Conservation (phyloP, 2,888 invertebrate species). For the Himalopsyche japonica region DNA sequence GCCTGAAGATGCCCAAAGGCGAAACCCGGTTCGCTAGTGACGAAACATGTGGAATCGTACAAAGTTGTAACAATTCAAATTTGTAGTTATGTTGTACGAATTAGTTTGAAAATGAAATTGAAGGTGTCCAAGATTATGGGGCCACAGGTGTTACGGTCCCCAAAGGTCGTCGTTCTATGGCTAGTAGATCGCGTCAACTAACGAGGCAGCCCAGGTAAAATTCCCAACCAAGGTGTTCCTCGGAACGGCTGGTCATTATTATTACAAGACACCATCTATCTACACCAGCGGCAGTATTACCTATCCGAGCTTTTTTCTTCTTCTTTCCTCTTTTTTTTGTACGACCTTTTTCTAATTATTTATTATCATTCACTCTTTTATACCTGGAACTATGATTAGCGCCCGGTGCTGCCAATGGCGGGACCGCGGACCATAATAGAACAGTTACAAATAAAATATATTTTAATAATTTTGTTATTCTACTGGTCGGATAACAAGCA, state of each 20-base stretch:
- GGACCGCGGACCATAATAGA: background rate
- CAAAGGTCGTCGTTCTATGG: background rate
- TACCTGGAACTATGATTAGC: constrained; percentile 1
- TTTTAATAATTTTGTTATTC: too few species aligned
- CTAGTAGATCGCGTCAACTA: background rate
- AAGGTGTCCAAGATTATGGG: too few species aligned
- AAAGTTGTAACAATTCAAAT: too few species aligned
- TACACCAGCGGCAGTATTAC: background rate
- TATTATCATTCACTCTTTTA: background rate
- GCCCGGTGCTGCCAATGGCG: background rate
- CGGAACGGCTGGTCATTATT: background rate
- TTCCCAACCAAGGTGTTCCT: background rate
- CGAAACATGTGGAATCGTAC: too few species aligned
- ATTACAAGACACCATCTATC: background rate
- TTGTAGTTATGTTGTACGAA: too few species aligned
- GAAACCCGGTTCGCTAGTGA: too few species aligned
- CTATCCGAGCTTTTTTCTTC: background rate
- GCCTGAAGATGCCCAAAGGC: too few species aligned
- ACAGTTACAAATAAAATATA: background rate
- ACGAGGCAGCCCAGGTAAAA: background rate
- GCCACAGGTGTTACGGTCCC: background rate
- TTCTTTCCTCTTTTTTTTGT: background rate
- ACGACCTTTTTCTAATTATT: background rate
- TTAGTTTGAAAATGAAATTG: too few species aligned
- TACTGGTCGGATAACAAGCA: too few species aligned